Conservation (phyloP, 2,888 invertebrate species). For the Eupithecia dodoneata region DNA sequence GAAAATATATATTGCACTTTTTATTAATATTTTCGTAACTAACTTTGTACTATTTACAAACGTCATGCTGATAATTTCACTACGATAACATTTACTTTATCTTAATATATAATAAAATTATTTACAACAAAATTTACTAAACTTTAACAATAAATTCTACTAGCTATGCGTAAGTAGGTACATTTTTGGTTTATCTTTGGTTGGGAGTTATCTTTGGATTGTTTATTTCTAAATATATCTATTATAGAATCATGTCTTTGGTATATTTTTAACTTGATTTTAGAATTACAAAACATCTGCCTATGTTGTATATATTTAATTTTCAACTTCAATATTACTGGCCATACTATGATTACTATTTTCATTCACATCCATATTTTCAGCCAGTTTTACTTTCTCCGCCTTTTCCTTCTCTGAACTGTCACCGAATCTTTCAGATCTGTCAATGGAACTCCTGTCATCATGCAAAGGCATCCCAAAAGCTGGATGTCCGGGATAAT, state of each 20-base stretch:
- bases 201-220: constrained; percentile 3
- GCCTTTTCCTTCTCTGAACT: constrained; percentile 61
- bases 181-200: constrained; percentile 59
- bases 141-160: constrained; percentile 64
- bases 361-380: constrained; percentile 66
- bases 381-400: constrained; percentile 59
- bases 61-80: constrained; percentile 65
- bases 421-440: constrained; percentile 63
- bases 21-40: constrained; percentile 58
- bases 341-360: constrained; percentile 81
- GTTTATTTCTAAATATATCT: constrained; percentile 20
- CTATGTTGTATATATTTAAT: constrained; percentile 52
- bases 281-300: neutral
- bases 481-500: constrained; percentile 76
- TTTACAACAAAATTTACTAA: constrained; percentile 70
- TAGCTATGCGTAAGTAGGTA: constrained; percentile 57
- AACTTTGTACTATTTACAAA: constrained; percentile 79
- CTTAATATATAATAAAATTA: constrained; percentile 55
- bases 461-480: constrained; percentile 72
- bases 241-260: constrained; percentile 2
- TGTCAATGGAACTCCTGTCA: constrained; percentile 55
- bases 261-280: constrained; percentile 13
- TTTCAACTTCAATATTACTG: constrained; percentile 81
- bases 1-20: constrained; percentile 68
- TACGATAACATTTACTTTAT: constrained; percentile 61